Conservation (phyloP, 2,113 vertebrate genomes). For the Myrmecophaga tridactyla region DNA sequence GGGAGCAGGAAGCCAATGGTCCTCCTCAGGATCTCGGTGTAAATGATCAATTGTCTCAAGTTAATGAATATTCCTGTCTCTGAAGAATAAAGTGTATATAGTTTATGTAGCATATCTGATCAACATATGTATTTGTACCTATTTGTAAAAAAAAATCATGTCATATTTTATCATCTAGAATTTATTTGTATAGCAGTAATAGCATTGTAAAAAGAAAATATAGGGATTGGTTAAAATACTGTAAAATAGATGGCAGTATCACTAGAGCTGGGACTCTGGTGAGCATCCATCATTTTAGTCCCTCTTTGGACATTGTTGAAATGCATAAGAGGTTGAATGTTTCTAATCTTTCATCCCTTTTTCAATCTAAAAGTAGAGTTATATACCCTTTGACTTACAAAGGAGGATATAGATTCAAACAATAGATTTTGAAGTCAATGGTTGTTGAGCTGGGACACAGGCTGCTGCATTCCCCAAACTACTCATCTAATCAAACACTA, state of each 20-base stretch:
- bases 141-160: constrained; percentile 85
- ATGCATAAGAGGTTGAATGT: constrained; percentile 77
- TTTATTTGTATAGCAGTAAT: constrained; percentile 86
- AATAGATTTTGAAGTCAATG: constrained; percentile 65
- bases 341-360: constrained; percentile 68
- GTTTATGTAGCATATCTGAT: constrained; percentile 83
- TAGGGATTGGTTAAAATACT: constrained; percentile 82
- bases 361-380: constrained; percentile 64
- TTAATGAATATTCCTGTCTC: constrained; percentile 75
- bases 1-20: constrained; percentile 74
- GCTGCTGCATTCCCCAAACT: not conserved
- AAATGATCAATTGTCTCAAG: constrained; percentile 73
- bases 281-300: constrained; percentile 77
- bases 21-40: constrained; percentile 79
- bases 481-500: constrained; percentile 33
- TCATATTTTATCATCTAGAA: constrained; percentile 83
- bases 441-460: constrained; percentile 54
- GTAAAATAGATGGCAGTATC: constrained; percentile 82
- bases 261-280: constrained; percentile 87
- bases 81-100: constrained; percentile 83
- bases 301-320: constrained; percentile 78
- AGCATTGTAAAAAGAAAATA: constrained; percentile 78
- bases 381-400: constrained; percentile 56
- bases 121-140: constrained; percentile 85
- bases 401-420: constrained; percentile 57